Conservation (phyloP, 1,140 invertebrate genomes). For the Tachypleus tridentatus region DNA sequence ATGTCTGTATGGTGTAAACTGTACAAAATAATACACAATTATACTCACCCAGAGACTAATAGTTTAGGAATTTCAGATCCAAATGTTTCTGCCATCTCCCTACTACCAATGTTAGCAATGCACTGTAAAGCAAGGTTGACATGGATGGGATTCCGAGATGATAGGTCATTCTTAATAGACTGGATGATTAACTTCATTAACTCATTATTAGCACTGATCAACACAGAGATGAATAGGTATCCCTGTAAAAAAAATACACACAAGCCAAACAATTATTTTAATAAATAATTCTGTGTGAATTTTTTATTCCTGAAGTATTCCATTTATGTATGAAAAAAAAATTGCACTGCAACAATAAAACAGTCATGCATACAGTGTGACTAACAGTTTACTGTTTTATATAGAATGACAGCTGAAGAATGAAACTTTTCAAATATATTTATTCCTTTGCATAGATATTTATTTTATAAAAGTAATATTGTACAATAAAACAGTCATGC, state of each 20-base stretch:
- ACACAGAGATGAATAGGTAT: conserved; percentile 45
- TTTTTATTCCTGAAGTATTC: too few species aligned
- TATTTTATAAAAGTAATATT: too few species aligned
- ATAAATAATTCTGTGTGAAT: not conserved
- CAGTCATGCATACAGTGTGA: too few species aligned
- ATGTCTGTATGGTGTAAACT: too few species aligned
- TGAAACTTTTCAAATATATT: too few species aligned
- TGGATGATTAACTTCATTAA: conserved; percentile 98
- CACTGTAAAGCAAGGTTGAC: conserved; percentile 99
- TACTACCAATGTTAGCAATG: conserved; percentile 98
- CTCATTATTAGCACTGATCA: conserved; percentile 98
- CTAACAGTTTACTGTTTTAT: too few species aligned
- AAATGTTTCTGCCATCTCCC: conserved; percentile 99
- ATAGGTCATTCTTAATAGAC: conserved; percentile 97
- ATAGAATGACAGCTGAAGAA: too few species aligned
- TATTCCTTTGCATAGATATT: too few species aligned
- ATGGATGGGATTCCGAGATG: conserved; percentile 93
- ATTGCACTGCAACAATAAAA: too few species aligned
- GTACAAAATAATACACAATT: not conserved
- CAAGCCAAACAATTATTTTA: not conserved
- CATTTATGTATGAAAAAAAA: too few species aligned
- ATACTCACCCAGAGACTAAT: conserved; percentile 79
- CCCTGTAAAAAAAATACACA: conserved; percentile 39
- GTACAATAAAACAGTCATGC: too few species aligned
- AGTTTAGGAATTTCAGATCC: conserved; percentile 95